Conservation (phyloP, 2,113 vertebrate species). For the Cygnus buccinator region DNA sequence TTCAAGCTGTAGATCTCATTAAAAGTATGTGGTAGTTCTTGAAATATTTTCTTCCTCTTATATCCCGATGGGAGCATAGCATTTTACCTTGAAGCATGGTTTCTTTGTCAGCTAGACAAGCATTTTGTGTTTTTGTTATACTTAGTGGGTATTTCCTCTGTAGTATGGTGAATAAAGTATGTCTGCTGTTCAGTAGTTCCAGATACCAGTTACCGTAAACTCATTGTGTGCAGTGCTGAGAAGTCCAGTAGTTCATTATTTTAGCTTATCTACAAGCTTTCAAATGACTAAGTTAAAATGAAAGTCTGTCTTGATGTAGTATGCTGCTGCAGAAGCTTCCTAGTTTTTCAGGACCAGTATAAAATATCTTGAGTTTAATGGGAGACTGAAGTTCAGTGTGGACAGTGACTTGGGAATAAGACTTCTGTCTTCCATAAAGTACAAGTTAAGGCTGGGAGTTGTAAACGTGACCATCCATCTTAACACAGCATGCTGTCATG, state of each 20-base stretch:
- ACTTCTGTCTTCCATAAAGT: neutral
- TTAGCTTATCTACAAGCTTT: neutral
- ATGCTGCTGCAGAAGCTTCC: neutral
- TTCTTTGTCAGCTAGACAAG: neutral
- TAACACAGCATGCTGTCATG: neutral
- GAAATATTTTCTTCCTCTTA: neutral
- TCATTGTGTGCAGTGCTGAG: neutral
- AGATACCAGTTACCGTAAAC: neutral
- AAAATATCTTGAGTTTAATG: neutral
- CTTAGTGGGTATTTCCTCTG: neutral
- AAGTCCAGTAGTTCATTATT: neutral
- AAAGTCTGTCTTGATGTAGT: neutral
- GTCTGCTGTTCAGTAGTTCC: neutral
- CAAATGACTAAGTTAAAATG: neutral
- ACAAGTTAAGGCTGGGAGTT: fast-evolving
- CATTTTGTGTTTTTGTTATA: neutral
- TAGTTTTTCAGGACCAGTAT: neutral
- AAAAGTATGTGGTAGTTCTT: constrained; percentile 78
- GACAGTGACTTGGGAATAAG: neutral
- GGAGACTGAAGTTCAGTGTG: neutral
- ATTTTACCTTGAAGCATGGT: neutral
- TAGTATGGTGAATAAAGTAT: neutral
- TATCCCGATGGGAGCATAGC: neutral
- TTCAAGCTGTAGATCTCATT: constrained; percentile 85
- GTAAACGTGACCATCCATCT: neutral